Conservation (phyloP, 1,140 invertebrate genomes). For the Dendrolimus punctatus region DNA sequence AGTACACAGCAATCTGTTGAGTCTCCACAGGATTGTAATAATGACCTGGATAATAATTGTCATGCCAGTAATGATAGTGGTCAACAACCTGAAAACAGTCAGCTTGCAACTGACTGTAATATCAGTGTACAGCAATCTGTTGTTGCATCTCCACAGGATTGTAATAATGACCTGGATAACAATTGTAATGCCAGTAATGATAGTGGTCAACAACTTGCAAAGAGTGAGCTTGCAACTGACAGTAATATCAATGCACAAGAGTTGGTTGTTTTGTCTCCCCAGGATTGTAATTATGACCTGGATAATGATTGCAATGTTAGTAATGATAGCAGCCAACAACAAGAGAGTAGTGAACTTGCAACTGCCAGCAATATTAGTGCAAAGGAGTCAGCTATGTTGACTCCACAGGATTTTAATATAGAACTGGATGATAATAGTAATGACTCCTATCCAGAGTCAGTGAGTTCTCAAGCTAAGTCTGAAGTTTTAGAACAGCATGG, state of each 20-base stretch:
- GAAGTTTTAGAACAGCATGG: constrained; percentile 12
- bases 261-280: too few species aligned
- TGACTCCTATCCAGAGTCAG: constrained; percentile 24
- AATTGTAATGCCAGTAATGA: constrained; percentile 3
- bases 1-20: not conserved
- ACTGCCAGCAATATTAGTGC: too few species aligned
- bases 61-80: not conserved
- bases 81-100: constrained; percentile 3
- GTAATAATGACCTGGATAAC: too few species aligned
- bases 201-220: constrained; percentile 7
- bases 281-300: not conserved
- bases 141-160: too few species aligned
- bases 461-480: constrained; percentile 17
- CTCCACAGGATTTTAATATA: constrained; percentile 8
- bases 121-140: too few species aligned
- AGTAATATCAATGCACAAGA: constrained; percentile 11
- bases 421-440: constrained; percentile 23
- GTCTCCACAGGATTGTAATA: too few species aligned
- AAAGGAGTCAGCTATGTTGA: too few species aligned
- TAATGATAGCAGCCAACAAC: constrained; percentile 3
- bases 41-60: constrained; percentile 4
- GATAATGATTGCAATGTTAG: constrained; percentile 3
- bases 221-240: constrained; percentile 11
- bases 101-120: too few species aligned
- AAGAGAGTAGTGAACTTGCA: not conserved